Conservation (phyloP, 2,888 invertebrate species). For the Trissoscelio sp. region DNA sequence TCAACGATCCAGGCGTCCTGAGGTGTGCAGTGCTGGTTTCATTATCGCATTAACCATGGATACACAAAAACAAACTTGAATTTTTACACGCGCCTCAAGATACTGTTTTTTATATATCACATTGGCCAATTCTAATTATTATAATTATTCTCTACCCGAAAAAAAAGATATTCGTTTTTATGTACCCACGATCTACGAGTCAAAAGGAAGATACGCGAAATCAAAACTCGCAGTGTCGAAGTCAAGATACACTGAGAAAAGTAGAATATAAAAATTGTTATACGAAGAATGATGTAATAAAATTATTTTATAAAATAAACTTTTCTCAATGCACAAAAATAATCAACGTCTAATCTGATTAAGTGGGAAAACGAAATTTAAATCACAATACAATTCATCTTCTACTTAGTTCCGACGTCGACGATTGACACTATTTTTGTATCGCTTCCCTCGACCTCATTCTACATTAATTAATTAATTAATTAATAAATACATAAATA, state of each 20-base stretch:
- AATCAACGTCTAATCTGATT: neutral
- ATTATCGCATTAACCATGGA: slow-evolving; percentile 19
- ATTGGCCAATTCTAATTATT: slow-evolving; percentile 22
- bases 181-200: slow-evolving; percentile 27
- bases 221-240: neutral
- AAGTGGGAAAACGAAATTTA: slow-evolving; percentile 7
- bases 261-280: neutral
- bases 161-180: slow-evolving; percentile 28
- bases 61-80: slow-evolving; percentile 49
- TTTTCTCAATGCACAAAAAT: slow-evolving; percentile 7
- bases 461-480: slow-evolving; percentile 23
- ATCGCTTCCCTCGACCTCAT: slow-evolving; percentile 27
- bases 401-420: slow-evolving; percentile 11
- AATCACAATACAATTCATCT: slow-evolving; percentile 20
- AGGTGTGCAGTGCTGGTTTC: too few relatives aligned
- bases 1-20: slow-evolving; percentile 31
- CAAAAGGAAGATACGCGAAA: slow-evolving; percentile 2
- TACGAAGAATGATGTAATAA: too few relatives aligned
- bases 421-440: slow-evolving; percentile 29
- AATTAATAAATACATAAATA: slow-evolving; percentile 66
- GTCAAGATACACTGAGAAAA: neutral
- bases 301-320: neutral
- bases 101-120: slow-evolving; percentile 37
- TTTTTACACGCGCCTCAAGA: neutral
- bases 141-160: slow-evolving; percentile 9